A percentile compares a stretch with the other conserved stretches of the same genome.
Evolutionary conservation across 2,113 vertebrate species (phyloP).

Genomic region (Ctenomys sociabilis): DNA sequence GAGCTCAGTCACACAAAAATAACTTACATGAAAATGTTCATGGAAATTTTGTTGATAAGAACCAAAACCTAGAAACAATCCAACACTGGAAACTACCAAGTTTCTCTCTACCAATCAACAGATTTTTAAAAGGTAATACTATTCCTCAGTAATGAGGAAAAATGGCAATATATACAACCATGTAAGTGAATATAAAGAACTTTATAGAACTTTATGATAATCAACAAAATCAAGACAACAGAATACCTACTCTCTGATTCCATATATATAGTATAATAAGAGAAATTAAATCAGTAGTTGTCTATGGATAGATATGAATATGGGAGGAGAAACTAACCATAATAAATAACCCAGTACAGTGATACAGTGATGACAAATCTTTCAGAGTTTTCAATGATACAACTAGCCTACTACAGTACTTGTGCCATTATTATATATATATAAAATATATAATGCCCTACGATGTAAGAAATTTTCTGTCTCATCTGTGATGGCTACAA

Average conservation of each 20-base stretch:
- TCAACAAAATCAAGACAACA: not conserved
- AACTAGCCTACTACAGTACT: not conserved
- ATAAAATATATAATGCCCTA: not conserved
- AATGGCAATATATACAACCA: not conserved
- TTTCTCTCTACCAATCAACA: not conserved
- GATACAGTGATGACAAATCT: not conserved
- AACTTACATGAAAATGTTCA: not conserved
- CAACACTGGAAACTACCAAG: not conserved
- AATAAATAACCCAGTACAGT: not conserved
- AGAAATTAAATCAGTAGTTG: not conserved
- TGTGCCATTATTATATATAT: not conserved
- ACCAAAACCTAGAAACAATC: not conserved
- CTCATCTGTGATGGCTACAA: not conserved
- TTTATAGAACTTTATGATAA: not conserved
- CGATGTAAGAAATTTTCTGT: not conserved
- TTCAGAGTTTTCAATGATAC: not conserved
- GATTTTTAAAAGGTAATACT: conserved; percentile 6
- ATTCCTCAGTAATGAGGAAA: not conserved
- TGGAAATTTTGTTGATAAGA: not conserved
- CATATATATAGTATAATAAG: not conserved
- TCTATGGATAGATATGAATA: not conserved
- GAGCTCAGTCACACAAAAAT: not conserved
- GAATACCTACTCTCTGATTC: not conserved
- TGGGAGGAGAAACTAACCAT: not conserved
- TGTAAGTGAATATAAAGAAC: not conserved